Percentiles rank a stretch among this genome's conserved stretches.
Conservation (phyloP, 2,888 invertebrate genomes). For the Limenitis camilla region DNA sequence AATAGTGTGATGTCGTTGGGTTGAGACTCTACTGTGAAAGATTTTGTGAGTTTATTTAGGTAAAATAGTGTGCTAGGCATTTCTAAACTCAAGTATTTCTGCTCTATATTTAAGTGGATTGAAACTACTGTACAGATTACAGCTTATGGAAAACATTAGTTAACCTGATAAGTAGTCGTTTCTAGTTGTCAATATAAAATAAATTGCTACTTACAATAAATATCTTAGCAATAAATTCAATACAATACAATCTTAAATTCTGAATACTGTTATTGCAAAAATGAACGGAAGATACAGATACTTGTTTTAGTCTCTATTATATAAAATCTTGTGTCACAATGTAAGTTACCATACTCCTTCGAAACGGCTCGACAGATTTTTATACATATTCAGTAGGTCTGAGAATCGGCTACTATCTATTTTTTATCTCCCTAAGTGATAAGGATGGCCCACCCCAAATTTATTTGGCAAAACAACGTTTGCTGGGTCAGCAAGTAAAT, state of each 20-base stretch:
- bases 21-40: too few species aligned
- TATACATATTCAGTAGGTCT: too few species aligned
- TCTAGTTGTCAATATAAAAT: constrained; percentile 12
- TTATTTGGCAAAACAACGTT: too few species aligned
- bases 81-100: not conserved
- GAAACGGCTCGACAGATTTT: too few species aligned
- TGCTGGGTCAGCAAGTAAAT: too few species aligned
- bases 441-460: too few species aligned
- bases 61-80: not conserved
- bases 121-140: constrained; percentile 12
- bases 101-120: constrained; percentile 2
- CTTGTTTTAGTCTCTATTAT: not conserved
- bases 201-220: constrained; percentile 11
- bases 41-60: too few species aligned
- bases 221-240: constrained; percentile 12
- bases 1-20: too few species aligned
- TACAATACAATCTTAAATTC: not conserved
- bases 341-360: too few species aligned
- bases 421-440: too few species aligned
- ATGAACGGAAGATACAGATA: constrained; percentile 7
- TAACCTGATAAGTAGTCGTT: constrained; percentile 11
- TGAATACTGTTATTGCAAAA: constrained; percentile 1
- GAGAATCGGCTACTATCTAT: too few species aligned
- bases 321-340: too few species aligned
- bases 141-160: constrained; percentile 19